These are phyloP conservation scores for Stichodactyla mertensii DNA, from an alignment of 64 coral and sea anemone species.

Conservation along the genomic window DNA sequence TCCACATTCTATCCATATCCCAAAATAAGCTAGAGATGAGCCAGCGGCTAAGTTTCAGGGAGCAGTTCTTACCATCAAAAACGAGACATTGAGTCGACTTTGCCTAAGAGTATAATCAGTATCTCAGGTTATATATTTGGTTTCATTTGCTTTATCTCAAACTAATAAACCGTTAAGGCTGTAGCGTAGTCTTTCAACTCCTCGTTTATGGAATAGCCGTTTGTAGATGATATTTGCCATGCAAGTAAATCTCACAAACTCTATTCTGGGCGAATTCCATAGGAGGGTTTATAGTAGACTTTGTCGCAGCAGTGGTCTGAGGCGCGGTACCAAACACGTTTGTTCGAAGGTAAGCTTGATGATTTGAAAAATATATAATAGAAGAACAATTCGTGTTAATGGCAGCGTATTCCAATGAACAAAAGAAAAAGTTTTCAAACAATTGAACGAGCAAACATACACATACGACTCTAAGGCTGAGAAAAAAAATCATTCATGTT, in stretches of 20 bases:
- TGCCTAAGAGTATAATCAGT: background rate
- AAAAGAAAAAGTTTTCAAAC: too few species aligned
- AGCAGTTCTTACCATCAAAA: constrained; percentile 5
- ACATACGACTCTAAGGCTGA: too few species aligned
- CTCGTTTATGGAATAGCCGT: background rate
- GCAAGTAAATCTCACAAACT: background rate
- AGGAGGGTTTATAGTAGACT: background rate
- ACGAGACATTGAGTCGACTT: constrained; percentile 13
- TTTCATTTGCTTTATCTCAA: background rate
- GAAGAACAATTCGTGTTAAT: too few species aligned
- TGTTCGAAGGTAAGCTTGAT: background rate
- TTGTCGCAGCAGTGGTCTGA: background rate
- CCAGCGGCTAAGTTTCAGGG: constrained; percentile 8
- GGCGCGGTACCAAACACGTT: background rate
- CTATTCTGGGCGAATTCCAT: background rate
- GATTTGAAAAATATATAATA: too few species aligned
- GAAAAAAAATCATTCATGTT: too few species aligned
- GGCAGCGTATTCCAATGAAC: too few species aligned
- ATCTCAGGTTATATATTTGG: constrained; percentile 6
- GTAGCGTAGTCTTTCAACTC: constrained; percentile 8
- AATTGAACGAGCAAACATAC: too few species aligned
- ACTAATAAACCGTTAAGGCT: constrained; percentile 14
- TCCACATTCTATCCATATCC: constrained; percentile 14
- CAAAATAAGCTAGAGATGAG: constrained; percentile 2
- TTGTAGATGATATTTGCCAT: constrained; percentile 6